phyloP scores from a whole-genome alignment of 92 coral and sea anemone species.

The Meandrina meandrites region DNA sequence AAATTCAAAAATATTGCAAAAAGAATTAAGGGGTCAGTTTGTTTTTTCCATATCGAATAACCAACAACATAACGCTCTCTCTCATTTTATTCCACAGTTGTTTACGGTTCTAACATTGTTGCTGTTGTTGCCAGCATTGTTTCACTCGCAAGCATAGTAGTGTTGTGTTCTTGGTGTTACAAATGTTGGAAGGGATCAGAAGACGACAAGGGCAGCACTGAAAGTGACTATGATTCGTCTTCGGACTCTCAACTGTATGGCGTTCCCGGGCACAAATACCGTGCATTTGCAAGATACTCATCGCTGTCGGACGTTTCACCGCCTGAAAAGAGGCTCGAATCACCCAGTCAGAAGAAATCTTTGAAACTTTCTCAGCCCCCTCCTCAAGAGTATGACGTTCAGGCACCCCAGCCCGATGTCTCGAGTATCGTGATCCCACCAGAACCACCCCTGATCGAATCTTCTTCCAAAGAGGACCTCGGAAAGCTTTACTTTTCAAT shows the following conservation, averaged over 20 bases:
- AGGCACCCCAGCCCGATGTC: conserved; percentile 83
- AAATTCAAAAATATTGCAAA: not conserved
- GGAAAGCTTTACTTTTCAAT: conserved; percentile 90
- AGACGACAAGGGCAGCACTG: conserved; percentile 49
- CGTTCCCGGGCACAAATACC: conserved; percentile 61
- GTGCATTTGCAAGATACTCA: conserved; percentile 43
- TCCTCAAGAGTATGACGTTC: conserved; percentile 71
- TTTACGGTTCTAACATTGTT: conserved; percentile 36
- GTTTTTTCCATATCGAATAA: conserved; percentile 8
- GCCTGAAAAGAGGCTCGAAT: conserved; percentile 32
- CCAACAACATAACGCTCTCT: not conserved
- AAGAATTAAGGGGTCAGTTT: not conserved
- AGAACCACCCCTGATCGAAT: conserved; percentile 76
- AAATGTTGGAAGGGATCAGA: conserved; percentile 71
- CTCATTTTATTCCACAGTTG: conserved; percentile 18
- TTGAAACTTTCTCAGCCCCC: conserved; percentile 87
- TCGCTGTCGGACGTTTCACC: conserved; percentile 65
- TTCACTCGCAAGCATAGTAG: conserved; percentile 72
- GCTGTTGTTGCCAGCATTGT: conserved; percentile 84
- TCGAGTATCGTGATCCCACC: conserved; percentile 73
- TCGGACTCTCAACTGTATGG: conserved; percentile 59
- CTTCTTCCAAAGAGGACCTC: conserved; percentile 71
- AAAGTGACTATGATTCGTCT: conserved; percentile 63
- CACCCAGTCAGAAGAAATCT: conserved; percentile 73
- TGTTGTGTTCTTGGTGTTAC: conserved; percentile 90